These are phyloP conservation scores for Sarcophaga carnaria DNA, from an alignment of 2,888 invertebrate species.

Conservation along the genomic window DNA sequence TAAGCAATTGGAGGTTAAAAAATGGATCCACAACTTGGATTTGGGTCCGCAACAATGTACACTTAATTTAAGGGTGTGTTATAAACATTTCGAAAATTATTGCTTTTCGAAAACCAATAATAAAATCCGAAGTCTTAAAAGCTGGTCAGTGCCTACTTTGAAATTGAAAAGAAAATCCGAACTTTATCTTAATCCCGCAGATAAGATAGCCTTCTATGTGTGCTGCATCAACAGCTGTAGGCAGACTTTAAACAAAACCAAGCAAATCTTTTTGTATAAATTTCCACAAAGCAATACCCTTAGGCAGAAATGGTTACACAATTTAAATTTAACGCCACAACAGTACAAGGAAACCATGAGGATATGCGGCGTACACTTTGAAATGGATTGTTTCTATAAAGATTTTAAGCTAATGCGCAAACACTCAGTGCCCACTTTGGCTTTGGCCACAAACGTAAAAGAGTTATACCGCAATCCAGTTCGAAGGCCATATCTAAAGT, in stretches of 20 bases:
- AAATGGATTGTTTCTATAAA: slow-evolving; percentile 59
- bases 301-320: slow-evolving; percentile 68
- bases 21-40: slow-evolving; percentile 69
- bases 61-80: slow-evolving; percentile 64
- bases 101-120: slow-evolving; percentile 47
- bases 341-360: slow-evolving; percentile 57
- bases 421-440: slow-evolving; percentile 58
- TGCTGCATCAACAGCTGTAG: slow-evolving; percentile 73
- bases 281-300: slow-evolving; percentile 72
- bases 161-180: slow-evolving; percentile 57
- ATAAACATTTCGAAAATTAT: slow-evolving; percentile 66
- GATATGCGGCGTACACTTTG: slow-evolving; percentile 69
- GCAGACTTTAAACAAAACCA: slow-evolving; percentile 62
- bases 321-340: slow-evolving; percentile 49
- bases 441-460: not conserved
- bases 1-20: slow-evolving; percentile 36
- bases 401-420: slow-evolving; percentile 29
- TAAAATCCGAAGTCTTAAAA: slow-evolving; percentile 48
- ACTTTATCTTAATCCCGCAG: slow-evolving; percentile 57
- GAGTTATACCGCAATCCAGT: slow-evolving; percentile 53
- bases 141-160: slow-evolving; percentile 70
- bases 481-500: slow-evolving; percentile 34
- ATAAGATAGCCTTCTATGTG: slow-evolving; percentile 60
- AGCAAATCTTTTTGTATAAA: slow-evolving; percentile 69
- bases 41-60: slow-evolving; percentile 58